Conservation (phyloP, 2,888 invertebrate genomes). For the Aproaerema taeniolella region DNA sequence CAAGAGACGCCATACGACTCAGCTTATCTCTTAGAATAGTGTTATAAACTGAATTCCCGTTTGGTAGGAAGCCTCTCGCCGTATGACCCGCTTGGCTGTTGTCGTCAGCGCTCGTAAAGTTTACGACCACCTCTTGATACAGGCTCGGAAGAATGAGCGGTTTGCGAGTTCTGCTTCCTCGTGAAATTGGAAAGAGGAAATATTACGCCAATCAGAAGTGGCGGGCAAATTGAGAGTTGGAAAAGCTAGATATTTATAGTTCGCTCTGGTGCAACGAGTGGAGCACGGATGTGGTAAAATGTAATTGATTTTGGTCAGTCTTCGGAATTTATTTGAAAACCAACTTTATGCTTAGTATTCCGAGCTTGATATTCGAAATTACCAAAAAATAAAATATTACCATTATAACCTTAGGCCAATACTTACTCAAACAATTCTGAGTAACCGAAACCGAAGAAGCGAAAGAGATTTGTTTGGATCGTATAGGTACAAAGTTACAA, state of each 20-base stretch:
- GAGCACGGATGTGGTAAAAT: neutral
- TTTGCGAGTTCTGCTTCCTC: slow-evolving; percentile 12
- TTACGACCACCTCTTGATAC: slow-evolving; percentile 29
- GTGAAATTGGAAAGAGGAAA: slow-evolving; percentile 33
- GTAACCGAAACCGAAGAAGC: too few species aligned
- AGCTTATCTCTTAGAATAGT: slow-evolving; percentile 34
- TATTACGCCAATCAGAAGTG: slow-evolving; percentile 9
- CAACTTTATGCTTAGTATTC: too few species aligned
- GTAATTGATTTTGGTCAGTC: neutral
- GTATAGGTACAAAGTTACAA: too few species aligned
- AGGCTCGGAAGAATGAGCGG: slow-evolving; percentile 34
- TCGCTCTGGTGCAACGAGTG: neutral
- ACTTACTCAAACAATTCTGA: too few species aligned
- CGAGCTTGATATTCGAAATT: too few species aligned
- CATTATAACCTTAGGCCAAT: too few species aligned
- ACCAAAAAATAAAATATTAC: too few species aligned
- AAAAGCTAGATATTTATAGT: neutral
- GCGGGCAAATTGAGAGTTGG: slow-evolving; percentile 1
- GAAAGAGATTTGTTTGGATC: too few species aligned
- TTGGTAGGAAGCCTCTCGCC: slow-evolving; percentile 27
- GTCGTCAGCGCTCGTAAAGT: slow-evolving; percentile 43
- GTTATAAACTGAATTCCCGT: slow-evolving; percentile 41
- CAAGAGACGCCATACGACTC: slow-evolving; percentile 19
- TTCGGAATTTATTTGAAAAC: too few species aligned
- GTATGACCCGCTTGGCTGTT: slow-evolving; percentile 35